A percentile compares a stretch with the other conserved stretches of the same genome.
These are phyloP conservation scores for Hoplostethus atlanticus DNA, from an alignment of 2,797 vertebrate genomes.

Conservation along the genomic window DNA sequence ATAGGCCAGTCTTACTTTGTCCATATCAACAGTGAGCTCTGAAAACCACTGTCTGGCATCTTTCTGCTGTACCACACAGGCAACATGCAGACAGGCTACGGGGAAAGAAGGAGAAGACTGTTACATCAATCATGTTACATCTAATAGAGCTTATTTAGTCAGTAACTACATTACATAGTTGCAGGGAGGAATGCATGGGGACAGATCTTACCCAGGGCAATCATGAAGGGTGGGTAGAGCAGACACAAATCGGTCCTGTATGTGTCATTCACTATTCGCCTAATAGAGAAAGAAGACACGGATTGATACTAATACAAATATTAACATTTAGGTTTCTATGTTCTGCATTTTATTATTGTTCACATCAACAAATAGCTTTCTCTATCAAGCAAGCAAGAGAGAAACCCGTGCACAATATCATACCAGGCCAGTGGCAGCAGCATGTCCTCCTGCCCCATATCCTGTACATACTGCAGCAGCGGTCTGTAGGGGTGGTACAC, in stretches of 20 bases:
- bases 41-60: slow-evolving; percentile 99
- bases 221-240: slow-evolving; percentile 99
- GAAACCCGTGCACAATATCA: neutral
- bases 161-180: slow-evolving; percentile 33
- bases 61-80: slow-evolving; percentile 99
- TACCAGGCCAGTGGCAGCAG: slow-evolving; percentile 98
- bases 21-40: slow-evolving; percentile 99
- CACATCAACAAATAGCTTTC: neutral
- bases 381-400: neutral
- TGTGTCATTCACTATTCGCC: slow-evolving; percentile 99
- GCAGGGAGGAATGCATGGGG: neutral
- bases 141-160: slow-evolving; percentile 23
- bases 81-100: slow-evolving; percentile 96
- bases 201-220: slow-evolving; percentile 92
- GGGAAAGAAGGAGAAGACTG: slow-evolving; percentile 12
- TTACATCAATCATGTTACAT: slow-evolving; percentile 17
- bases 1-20: slow-evolving; percentile 88
- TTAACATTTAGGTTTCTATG: neutral
- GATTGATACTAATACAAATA: slow-evolving; percentile 4
- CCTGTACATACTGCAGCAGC: slow-evolving; percentile 97
- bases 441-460: slow-evolving; percentile 99
- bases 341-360: neutral
- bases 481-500: slow-evolving; percentile 99
- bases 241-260: slow-evolving; percentile 99
- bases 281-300: slow-evolving; percentile 62